Base-by-base conservation (phyloP, 2,888 invertebrate species). In the Halictus quadricinctus region DNA sequence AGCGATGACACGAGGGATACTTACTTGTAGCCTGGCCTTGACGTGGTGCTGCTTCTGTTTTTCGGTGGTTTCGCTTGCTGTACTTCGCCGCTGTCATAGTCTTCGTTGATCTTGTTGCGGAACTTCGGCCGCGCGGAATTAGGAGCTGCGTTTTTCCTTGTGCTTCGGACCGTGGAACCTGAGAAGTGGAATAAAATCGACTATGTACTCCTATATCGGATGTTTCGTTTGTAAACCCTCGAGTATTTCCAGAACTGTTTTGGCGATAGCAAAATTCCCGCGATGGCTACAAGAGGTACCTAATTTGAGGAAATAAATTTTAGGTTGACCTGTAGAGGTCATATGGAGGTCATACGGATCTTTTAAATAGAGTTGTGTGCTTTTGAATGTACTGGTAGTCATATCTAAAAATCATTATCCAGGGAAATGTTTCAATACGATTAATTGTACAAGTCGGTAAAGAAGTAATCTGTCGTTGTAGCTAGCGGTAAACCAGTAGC, bases 1-100 rank as follows among this genome's bases (percentile, higher is more conserved):
- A 13, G 25, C 13, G 60, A 60, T 25, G 10, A 13, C 60, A 12
- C n/a, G 58, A 60, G 4, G 5, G 41, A 69, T 72, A 93, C 94
- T 93, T 88, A 95, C 95, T 95, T 95, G 86, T 94, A 94, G 89
- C 92, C 94, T 36, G 95, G 94, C 48, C 95, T 91, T 41, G 93
- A 84, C 60, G 94, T 94, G 15, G 93, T 93, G 1, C 93, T 91
- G 4, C 93, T 91, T 85, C 95, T 91, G 88, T 92, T 93, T 84
- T 94, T 94, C 12, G 87, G 88, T 2, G 87, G 86, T 54, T 92
- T 92, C n/a, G 90, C 66, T 82, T 93, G 93, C 41, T 91, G 92
- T 29, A 88, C 76, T 29, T 90, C 88, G 8, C 88, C 90, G 43
- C 88, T 91, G 75, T 88, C 93, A 7, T 89, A 80, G 73, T 94